A percentile compares a stretch with the other conserved stretches of the same genome.
Conservation (phyloP, 2,797 vertebrate species). For the Eulemur albifrons region DNA sequence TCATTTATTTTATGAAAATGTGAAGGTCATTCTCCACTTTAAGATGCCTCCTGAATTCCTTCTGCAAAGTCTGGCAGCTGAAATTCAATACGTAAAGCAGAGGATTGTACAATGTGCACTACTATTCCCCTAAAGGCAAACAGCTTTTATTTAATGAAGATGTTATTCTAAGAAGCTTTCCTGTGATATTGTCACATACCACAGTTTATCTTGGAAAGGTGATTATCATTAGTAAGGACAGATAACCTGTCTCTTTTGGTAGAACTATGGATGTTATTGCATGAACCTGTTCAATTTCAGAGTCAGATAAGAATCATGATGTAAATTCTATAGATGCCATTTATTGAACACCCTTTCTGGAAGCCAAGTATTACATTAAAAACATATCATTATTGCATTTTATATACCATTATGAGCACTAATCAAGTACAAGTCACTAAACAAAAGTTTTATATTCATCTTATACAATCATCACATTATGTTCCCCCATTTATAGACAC, state of each 20-base stretch:
- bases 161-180: conserved; percentile 63
- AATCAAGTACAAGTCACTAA: neutral
- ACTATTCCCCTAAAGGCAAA: conserved; percentile 54
- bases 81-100: conserved; percentile 70
- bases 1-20: conserved; percentile 55
- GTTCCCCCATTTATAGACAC: neutral
- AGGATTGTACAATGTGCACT: conserved; percentile 51
- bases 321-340: neutral
- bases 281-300: neutral
- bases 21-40: conserved; percentile 73
- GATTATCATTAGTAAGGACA: conserved; percentile 58
- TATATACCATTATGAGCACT: neutral
- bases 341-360: neutral
- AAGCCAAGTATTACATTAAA: neutral
- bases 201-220: conserved; percentile 46
- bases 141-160: conserved; percentile 71
- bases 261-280: neutral
- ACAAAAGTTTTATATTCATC: neutral
- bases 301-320: neutral
- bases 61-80: conserved; percentile 45
- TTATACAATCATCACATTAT: neutral
- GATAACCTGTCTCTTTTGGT: conserved; percentile 24
- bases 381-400: neutral
- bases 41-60: conserved; percentile 58
- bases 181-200: conserved; percentile 31